Evolutionary conservation across 2,888 invertebrate genomes (phyloP).

Genomic region (Zygogramma bicolorata): DNA sequence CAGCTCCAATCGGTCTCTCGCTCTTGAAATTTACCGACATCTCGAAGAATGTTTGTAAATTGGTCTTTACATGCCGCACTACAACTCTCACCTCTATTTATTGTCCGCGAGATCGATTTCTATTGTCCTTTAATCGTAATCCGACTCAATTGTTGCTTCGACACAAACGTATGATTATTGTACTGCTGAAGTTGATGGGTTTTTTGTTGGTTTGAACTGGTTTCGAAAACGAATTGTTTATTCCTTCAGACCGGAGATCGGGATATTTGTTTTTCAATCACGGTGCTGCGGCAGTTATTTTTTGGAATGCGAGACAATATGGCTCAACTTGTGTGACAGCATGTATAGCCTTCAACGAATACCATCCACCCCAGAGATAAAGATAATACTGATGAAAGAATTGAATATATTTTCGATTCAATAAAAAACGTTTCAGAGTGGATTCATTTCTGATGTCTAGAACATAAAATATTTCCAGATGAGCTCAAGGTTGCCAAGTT

Average conservation of each 20-base stretch:
- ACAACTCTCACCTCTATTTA: constrained; percentile 55
- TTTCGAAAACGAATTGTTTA: background rate
- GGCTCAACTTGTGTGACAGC: no score
- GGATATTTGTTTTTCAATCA: background rate
- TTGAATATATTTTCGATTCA: no score
- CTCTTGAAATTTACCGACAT: constrained; percentile 62
- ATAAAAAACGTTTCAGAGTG: no score
- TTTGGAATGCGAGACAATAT: background rate
- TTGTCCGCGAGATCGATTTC: constrained; percentile 51
- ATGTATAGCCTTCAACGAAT: no score
- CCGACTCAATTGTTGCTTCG: constrained; percentile 16
- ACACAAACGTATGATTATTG: constrained; percentile 12
- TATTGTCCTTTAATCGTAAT: constrained; percentile 45
- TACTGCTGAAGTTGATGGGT: background rate
- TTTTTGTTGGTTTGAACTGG: constrained; percentile 3
- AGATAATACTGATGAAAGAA: no score
- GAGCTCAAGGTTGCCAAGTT: no score
- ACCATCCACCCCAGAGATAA: no score
- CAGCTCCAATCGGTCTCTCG: constrained; percentile 25
- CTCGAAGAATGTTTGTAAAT: constrained; percentile 62
- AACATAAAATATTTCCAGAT: no score
- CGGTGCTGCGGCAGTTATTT: background rate
- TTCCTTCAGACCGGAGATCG: background rate
- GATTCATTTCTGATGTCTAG: no score
- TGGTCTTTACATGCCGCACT: constrained; percentile 62